Evolutionary conservation across 2,888 invertebrate species (phyloP), one percentile per base, ranked within the genome.

Genomic region (Synergus umbraculus): DNA sequence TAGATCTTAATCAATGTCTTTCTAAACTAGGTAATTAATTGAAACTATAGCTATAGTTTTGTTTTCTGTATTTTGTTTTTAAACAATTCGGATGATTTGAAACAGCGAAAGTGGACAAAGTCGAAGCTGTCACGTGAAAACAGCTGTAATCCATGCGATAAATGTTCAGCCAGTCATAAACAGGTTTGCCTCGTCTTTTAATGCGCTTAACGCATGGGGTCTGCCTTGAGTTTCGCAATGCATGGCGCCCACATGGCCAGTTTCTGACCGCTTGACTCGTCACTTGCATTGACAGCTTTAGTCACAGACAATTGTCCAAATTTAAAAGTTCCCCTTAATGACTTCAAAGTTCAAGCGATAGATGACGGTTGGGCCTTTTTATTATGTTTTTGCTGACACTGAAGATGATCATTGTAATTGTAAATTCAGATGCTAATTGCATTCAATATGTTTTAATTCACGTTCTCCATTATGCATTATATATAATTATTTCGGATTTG

Each of bases 161-260:
- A 60, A 22, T 60, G 60, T 60, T 22, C 22, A 60, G 60, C 22
- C 22, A 60, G 22, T 60, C 60, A 22, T 60, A 54, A 46, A 44
- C 43, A 69, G 46, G 43, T 69, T 69, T 69, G 69, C 69, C 46
- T 44, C 18, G 69, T 69, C 43, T 69, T 69, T 44, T 15, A 43
- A 46, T 69, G 22, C 13, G n/a, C 13, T 46, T 46, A 69, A 69
- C 18, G 46, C 43, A 69, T 43, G 22, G 46, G 18, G 12, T 69
- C 22, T 22, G 60, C 22, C 10, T 22, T 3, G 60, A 60, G 60
- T 69, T 69, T 43, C 69, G 46, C 66, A 44, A 43, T 43, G 69
- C 18, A 18, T 69, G 46, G 43, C 44, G 69, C 69, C 69, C 69
- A 69, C 43, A 44, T 69, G 69, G 46, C 18, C 46, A 18, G 13